These are phyloP conservation scores for Cryptotis parvus DNA, from an alignment of 2,113 vertebrate genomes.

Conservation along the genomic window DNA sequence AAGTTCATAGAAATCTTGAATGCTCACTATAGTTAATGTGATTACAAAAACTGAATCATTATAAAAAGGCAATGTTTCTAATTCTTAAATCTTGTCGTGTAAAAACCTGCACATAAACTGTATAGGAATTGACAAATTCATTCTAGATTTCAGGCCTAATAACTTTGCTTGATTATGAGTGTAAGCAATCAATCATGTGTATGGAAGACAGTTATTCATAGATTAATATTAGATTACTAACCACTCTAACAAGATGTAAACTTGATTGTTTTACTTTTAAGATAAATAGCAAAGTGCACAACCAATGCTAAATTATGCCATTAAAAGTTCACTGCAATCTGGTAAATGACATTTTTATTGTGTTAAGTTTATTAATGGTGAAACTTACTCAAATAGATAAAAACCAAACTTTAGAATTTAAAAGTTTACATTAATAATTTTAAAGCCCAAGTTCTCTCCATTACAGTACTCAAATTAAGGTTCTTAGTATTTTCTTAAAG, in stretches of 20 bases:
- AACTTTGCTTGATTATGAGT: neutral
- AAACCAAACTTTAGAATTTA: neutral
- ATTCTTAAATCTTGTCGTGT: slow-evolving; percentile 3
- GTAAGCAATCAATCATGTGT: neutral
- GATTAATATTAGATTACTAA: neutral
- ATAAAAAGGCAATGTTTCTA: neutral
- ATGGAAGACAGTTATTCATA: neutral
- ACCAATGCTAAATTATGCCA: neutral
- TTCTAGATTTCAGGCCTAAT: neutral
- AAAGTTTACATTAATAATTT: neutral
- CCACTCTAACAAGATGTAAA: neutral
- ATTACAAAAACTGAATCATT: neutral
- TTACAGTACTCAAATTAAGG: neutral
- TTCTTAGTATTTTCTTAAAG: neutral
- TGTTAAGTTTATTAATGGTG: slow-evolving; percentile 15
- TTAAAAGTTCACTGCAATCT: slow-evolving; percentile 29
- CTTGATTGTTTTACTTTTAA: slow-evolving; percentile 22
- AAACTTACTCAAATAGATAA: neutral
- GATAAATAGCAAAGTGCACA: neutral
- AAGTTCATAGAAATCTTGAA: slow-evolving; percentile 23
- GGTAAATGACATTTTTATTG: slow-evolving; percentile 48
- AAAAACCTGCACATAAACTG: neutral
- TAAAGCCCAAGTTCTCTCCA: neutral
- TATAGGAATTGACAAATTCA: neutral
- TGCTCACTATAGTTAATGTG: neutral